Evolutionary conservation across 35 echinoderm and acorn worm genomes (phyloP), one percentile per base, ranked within the genome.

Genomic region (Patiria miniata): DNA sequence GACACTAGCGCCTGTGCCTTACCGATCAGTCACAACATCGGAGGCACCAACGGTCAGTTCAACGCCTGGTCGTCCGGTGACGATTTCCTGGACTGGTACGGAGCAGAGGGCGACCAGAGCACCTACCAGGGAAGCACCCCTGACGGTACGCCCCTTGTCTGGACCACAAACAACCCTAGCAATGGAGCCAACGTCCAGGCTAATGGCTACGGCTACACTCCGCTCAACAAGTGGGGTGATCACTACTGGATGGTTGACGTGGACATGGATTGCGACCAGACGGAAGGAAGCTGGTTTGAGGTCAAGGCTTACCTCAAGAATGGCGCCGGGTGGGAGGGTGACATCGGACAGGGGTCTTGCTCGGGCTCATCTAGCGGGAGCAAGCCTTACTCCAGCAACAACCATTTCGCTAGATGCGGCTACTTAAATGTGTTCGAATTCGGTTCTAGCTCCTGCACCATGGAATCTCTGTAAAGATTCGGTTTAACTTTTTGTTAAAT

Each of bases 211-310:
- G 93, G 93, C 6, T 92, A 88, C 61, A 79, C 83, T 7, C 80
- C 93, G 23, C 34, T 95, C 47, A 92, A 95, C 52, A 76, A 79
- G 22, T 95, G 89, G 89, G 93, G 93, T 19, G 93, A 95, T 5
- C 93, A 95, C 56, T 95, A 95, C 68, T 95, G 93, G 93, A 95
- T 91, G 93, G 79, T 95, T 14, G 93, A 95, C 81, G 32, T 95
- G 18, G 56, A 95, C 37, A 87, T 95, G 89, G 79, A 91, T 37
- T 95, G 93, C 36, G 89, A 91, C 53, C 17, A 87, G 47, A 87
- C 93, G 1, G 93, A 95, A 60, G 61, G 59, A 80, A 89, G 93
- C 0, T 95, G 93, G 93, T 95, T 91, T 78, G 93, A 95, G 79
- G 16, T 95, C 2, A 95, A 95, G 44, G 93, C 93, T 1, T 95